These are phyloP conservation scores for Clinocottus analis DNA, from an alignment of 2,113 vertebrate genomes.

Conservation along the genomic window DNA sequence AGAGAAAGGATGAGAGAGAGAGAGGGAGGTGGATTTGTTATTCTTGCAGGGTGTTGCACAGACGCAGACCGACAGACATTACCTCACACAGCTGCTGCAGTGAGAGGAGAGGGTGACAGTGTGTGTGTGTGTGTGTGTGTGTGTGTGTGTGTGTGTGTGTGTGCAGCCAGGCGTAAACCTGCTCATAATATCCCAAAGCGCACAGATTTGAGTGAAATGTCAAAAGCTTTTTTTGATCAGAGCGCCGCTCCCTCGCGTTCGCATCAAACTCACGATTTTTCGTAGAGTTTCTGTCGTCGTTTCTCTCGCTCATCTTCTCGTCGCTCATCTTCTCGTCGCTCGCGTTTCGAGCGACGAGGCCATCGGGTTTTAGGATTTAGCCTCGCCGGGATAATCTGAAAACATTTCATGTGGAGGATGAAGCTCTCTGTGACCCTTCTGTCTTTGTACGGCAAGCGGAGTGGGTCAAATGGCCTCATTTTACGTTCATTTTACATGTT, in stretches of 20 bases:
- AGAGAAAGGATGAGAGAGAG: conserved; percentile 57
- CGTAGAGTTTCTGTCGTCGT: too few species aligned
- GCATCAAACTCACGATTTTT: too few species aligned
- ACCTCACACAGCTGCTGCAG: conserved; percentile 76
- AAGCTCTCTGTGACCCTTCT: too few species aligned
- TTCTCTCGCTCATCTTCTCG: too few species aligned
- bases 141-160: conserved; percentile 39
- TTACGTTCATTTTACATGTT: too few species aligned
- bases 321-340: too few species aligned
- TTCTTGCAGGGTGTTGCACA: conserved; percentile 73
- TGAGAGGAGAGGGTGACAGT: conserved; percentile 51
- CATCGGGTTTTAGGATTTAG: too few species aligned
- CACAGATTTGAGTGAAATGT: conserved; percentile 58
- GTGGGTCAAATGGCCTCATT: too few species aligned
- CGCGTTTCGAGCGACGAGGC: too few species aligned
- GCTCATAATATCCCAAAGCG: conserved; percentile 61
- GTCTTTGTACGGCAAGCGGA: too few species aligned
- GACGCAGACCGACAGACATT: conserved; percentile 74
- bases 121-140: conserved; percentile 45
- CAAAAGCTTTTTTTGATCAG: conserved; percentile 33
- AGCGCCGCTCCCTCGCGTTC: not conserved
- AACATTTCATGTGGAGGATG: too few species aligned
- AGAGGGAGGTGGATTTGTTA: conserved; percentile 67
- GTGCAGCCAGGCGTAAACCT: conserved; percentile 45
- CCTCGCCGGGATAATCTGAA: too few species aligned